Conservation (phyloP, 2,888 invertebrate genomes). For the Dryobota labecula region DNA sequence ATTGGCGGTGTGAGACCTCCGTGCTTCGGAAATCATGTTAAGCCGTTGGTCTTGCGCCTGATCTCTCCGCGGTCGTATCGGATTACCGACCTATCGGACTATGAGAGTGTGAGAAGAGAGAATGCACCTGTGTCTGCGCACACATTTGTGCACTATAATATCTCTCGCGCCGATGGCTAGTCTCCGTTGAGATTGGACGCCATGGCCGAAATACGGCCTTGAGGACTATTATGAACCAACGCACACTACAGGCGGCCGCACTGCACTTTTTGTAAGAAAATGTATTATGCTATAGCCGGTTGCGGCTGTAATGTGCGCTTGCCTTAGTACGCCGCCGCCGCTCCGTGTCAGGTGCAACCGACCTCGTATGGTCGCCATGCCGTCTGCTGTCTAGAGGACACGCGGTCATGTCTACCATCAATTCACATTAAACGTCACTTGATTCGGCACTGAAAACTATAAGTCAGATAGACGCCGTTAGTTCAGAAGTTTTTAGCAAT, state of each 20-base stretch:
- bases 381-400: conserved; percentile 82
- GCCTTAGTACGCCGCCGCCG: conserved; percentile 37
- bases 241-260: background rate
- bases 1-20: too few species aligned
- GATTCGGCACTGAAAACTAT: conserved; percentile 52
- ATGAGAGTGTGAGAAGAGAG: too few species aligned
- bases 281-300: background rate
- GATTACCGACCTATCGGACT: too few species aligned
- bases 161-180: too few species aligned
- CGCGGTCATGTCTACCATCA: conserved; percentile 72
- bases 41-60: too few species aligned
- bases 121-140: too few species aligned
- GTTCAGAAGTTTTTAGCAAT: conserved; percentile 15
- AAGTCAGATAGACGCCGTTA: conserved; percentile 10
- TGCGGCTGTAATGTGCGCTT: conserved; percentile 2
- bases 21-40: too few species aligned
- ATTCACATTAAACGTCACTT: conserved; percentile 62
- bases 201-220: too few species aligned
- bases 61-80: too few species aligned
- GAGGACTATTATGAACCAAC: background rate
- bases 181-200: too few species aligned
- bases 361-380: conserved; percentile 78
- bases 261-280: background rate
- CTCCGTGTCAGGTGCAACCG: conserved; percentile 71
- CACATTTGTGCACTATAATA: too few species aligned